Evolutionary conservation across 2,888 invertebrate species (phyloP).

Genomic region (Oscheius onirici): DNA sequence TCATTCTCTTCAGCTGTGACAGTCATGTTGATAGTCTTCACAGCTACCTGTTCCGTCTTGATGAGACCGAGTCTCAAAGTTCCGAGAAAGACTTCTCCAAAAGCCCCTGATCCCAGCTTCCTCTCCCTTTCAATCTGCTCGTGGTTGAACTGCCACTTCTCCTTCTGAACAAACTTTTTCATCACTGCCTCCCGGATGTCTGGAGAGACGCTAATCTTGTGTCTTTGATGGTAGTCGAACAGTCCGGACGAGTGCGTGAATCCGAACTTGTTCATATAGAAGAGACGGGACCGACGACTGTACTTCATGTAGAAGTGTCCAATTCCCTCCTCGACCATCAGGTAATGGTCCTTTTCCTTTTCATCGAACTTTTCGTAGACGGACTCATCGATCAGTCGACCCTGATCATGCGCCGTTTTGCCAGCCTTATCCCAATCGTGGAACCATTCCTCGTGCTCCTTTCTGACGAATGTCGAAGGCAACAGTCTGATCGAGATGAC

Average conservation of each 20-base stretch:
- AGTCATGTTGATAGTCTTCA: slow-evolving; percentile 35
- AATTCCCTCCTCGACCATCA: not conserved
- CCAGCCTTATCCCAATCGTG: not conserved
- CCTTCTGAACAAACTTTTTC: not conserved
- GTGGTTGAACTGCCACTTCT: slow-evolving; percentile 38
- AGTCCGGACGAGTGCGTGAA: slow-evolving; percentile 30
- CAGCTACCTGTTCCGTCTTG: slow-evolving; percentile 32
- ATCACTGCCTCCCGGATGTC: not conserved
- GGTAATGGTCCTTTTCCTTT: not conserved
- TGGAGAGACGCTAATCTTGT: slow-evolving; percentile 5
- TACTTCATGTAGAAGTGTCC: slow-evolving; percentile 16
- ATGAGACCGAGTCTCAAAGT: slow-evolving; percentile 32
- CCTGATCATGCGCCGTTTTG: not conserved
- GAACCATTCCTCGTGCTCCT: not conserved
- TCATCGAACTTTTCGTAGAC: not conserved
- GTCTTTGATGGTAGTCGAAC: slow-evolving; percentile 37
- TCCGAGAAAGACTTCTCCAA: slow-evolving; percentile 41
- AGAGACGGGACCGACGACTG: slow-evolving; percentile 23
- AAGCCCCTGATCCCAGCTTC: slow-evolving; percentile 40
- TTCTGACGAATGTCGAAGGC: not conserved
- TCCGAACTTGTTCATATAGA: slow-evolving; percentile 27
- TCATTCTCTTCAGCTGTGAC: slow-evolving; percentile 37
- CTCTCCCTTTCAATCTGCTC: slow-evolving; percentile 29
- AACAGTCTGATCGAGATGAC: slow-evolving; percentile 19
- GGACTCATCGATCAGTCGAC: not conserved